Base-by-base conservation (phyloP, 2,797 vertebrate species). In the Xiphophorus birchmanni region DNA sequence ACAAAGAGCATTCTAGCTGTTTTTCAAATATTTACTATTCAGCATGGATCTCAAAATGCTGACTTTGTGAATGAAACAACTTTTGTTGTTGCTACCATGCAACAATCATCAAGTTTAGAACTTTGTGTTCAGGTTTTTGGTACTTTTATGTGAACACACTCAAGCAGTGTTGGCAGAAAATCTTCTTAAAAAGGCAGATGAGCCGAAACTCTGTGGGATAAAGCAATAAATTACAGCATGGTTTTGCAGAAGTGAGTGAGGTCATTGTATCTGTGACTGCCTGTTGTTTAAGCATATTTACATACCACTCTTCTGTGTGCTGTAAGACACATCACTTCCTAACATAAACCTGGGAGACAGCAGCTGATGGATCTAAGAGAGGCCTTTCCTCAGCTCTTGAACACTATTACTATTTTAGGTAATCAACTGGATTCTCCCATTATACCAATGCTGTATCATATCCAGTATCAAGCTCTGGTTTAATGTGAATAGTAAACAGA, bases 361-460 rank as follows among this genome's bases (percentile, higher is more conserved):
- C 83, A 88, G 86, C 90, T 91, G 92, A 93, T 93, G 84, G 76
- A 93, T 92, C 87, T 75, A 63, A 79, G 81, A 67, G 77, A 75
- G 54, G 50, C 72, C 87, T 90, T 84, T 80, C 37, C 80, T 79
- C 72, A 75, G 65, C 80, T 84, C 85, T 87, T 82, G 87, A 88
- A 72, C 88, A 93, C 90, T 72, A 95, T 96, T 93, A 94, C 95
- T 96, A 96, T 96, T 96, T 96, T 96, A 95, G 95, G 95, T 92
- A 91, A 95, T 91, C 83, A 73, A 58, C 44, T 1, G 80, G 80
- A 85, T 80, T 88, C 84, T 87, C 86, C 90, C 81, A 82, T 78
- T 71, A 65, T 73, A 82, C 60, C 65, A 76, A 72, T 83, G 86
- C 80, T 75, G 74, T 84, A 71, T 83, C n/a, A 47, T 78, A 78